phyloP scores from a whole-genome alignment of 64 coral and sea anemone species.

The Actinia tenebrosa region DNA sequence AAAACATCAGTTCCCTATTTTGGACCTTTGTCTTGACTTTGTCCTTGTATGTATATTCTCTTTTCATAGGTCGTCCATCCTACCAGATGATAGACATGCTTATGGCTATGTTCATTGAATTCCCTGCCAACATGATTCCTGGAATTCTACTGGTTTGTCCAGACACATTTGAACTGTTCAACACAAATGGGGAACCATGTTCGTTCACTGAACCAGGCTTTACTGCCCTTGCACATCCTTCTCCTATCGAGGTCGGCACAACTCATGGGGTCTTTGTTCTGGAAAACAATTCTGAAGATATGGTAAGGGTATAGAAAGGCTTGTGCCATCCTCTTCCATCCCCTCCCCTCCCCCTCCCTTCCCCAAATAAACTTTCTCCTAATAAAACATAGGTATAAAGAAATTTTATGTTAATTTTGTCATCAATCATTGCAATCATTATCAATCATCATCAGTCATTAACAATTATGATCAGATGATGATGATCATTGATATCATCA shows the following conservation, averaged over 20 bases:
- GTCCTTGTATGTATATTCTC: background rate
- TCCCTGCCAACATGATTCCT: constrained; percentile 74
- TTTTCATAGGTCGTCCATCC: constrained; percentile 65
- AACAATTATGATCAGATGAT: too few relatives aligned
- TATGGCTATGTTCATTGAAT: constrained; percentile 78
- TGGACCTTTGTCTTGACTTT: too few relatives aligned
- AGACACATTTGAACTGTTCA: constrained; percentile 80
- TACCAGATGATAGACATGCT: constrained; percentile 95
- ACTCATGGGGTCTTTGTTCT: constrained; percentile 97
- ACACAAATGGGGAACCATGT: constrained; percentile 55
- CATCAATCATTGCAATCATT: too few relatives aligned
- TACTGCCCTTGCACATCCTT: constrained; percentile 93
- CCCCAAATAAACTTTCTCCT: too few relatives aligned
- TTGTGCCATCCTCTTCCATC: too few relatives aligned
- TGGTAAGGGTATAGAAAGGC: background rate
- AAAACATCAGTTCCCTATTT: too few relatives aligned
- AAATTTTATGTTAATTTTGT: too few relatives aligned
- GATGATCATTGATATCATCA: too few relatives aligned
- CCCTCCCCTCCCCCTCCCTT: too few relatives aligned
- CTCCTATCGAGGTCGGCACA: constrained; percentile 85
- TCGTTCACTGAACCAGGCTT: constrained; percentile 85
- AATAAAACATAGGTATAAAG: too few relatives aligned
- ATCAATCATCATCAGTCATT: too few relatives aligned
- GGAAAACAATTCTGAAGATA: constrained; percentile 28
- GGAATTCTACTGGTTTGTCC: constrained; percentile 85